Evolutionary conservation across 2,888 invertebrate species (phyloP).

Genomic region (Thymelicus lineola): DNA sequence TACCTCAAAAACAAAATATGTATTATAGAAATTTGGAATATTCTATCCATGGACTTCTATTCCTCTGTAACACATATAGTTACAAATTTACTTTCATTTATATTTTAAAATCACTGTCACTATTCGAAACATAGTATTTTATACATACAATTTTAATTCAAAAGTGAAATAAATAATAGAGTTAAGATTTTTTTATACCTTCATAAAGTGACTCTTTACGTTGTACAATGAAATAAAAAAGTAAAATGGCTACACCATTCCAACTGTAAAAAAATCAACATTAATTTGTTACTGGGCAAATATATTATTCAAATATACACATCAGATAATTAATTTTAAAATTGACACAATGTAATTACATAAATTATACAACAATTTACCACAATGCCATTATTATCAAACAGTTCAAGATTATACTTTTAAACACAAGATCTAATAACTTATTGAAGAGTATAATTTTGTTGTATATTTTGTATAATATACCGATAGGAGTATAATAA

Average conservation of each 20-base stretch:
- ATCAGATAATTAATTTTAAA: slow-evolving; percentile 11
- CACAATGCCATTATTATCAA: not conserved
- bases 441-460: not conserved
- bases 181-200: no score
- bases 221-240: no score
- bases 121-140: not conserved
- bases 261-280: not conserved
- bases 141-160: not conserved
- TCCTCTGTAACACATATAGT: not conserved
- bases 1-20: not conserved
- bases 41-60: not conserved
- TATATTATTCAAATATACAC: not conserved
- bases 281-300: not conserved
- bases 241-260: no score
- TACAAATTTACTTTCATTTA: not conserved
- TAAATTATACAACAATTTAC: slow-evolving; percentile 23
- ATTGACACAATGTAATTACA: slow-evolving; percentile 24
- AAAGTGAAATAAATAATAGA: no score
- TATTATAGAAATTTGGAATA: no score
- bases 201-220: no score
- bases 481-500: not conserved
- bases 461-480: not conserved
- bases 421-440: no score
- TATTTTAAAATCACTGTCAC: not conserved
- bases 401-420: not conserved